Conservation (phyloP, 2,113 vertebrate species). For the Sialia sialis region DNA sequence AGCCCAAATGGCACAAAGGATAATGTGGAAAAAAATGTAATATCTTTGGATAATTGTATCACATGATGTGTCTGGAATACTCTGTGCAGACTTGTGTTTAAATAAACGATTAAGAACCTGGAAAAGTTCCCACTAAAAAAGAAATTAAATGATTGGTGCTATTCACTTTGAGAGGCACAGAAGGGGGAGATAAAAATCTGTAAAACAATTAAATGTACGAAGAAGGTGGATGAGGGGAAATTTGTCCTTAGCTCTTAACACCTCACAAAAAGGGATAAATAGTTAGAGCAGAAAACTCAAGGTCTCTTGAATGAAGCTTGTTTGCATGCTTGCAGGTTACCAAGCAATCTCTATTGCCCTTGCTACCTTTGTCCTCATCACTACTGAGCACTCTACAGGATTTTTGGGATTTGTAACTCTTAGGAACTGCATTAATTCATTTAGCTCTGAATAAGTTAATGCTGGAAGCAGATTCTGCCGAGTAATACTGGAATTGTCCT, state of each 20-base stretch:
- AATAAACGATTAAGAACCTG: background rate
- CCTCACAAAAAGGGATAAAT: background rate
- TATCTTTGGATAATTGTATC: background rate
- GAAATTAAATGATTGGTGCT: background rate
- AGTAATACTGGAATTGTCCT: background rate
- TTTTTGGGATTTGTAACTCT: background rate
- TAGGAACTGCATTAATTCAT: background rate
- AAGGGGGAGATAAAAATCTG: background rate
- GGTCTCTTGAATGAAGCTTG: background rate
- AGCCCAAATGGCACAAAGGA: background rate
- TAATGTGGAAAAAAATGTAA: constrained; percentile 20
- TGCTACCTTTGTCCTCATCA: background rate
- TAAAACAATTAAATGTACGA: background rate
- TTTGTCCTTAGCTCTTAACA: background rate
- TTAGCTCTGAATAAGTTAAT: background rate
- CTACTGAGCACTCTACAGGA: background rate
- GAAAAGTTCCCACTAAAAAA: background rate
- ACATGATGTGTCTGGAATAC: background rate
- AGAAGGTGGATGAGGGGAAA: background rate
- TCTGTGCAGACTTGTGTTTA: background rate
- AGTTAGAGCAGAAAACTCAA: background rate
- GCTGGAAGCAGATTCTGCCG: background rate
- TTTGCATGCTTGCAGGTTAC: background rate
- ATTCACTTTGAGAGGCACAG: background rate
- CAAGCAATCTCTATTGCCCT: background rate